Evolutionary conservation across 2,888 invertebrate species (phyloP).

Genomic region (Seladonia tumulorum): DNA sequence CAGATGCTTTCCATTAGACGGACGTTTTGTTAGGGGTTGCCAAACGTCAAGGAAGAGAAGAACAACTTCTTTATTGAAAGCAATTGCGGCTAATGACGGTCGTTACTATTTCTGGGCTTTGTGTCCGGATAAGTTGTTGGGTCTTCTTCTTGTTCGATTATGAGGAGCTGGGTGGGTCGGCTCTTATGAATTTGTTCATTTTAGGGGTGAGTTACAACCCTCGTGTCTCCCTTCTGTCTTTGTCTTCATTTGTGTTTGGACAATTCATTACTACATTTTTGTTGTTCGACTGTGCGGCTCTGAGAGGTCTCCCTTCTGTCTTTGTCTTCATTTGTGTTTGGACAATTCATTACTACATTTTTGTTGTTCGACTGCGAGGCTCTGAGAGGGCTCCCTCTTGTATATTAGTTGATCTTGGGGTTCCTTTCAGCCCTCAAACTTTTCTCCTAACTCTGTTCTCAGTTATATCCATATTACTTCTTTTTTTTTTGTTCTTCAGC

Average conservation of each 20-base stretch:
- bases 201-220: background rate
- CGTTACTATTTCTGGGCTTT: background rate
- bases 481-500: too few species aligned
- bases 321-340: background rate
- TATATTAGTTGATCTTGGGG: too few species aligned
- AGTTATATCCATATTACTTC: too few species aligned
- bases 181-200: background rate
- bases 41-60: background rate
- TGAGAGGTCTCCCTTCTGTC: background rate
- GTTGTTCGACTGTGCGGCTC: too few species aligned
- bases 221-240: background rate
- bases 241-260: background rate
- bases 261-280: too few species aligned
- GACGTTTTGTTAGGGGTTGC: background rate
- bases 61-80: constrained; percentile 9
- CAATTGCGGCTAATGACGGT: background rate
- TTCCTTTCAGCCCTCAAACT: too few species aligned
- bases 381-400: too few species aligned
- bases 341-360: background rate
- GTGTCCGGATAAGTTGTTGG: background rate
- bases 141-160: background rate
- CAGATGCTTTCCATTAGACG: background rate
- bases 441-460: background rate
- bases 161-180: background rate
- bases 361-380: background rate